Evolutionary conservation across 2,797 vertebrate genomes (phyloP), one percentile per base, ranked within the genome.

Genomic region (Lithobates pipiens): DNA sequence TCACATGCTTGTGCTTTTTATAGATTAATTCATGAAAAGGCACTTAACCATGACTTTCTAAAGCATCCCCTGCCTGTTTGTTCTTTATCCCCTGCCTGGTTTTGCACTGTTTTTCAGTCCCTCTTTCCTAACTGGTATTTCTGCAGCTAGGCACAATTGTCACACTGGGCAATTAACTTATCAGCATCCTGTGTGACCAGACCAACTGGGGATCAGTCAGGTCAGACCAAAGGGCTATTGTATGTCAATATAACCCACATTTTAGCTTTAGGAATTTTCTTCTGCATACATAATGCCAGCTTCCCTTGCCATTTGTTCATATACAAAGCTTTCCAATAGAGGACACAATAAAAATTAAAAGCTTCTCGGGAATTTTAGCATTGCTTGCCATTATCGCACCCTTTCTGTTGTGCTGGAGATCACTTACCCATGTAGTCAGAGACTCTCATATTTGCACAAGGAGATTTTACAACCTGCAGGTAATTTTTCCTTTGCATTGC

Each of bases 1-100:
- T 74, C 80, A 32, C 79, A 81, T 74, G 80, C 57, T 50, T 44
- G 57, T 44, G 71, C 80, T 82, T 82, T 82, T 44, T 82, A 74
- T 75, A 81, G 79, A 57, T 65, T 15, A 71, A 32, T 67, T 75
- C 71, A 75, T 42, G 42, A 75, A 57, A 82, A 50, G n/a, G 80
- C 71, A 75, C 27, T 75, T 82, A 75, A 74, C 71, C 27, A 67
- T 44, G 57, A 63, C n/a, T 82, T 74, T 65, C 80, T 21, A 15
- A 82, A 67, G 71, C 80, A 67, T 46, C 71, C 71, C 36, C 54
- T 32, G 5, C 15, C 67, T 10, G 27, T 18, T 67, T 46, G 7
- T 67, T 65, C 71, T 18, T 44, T 57, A 46, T 32, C 54, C 6
- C 71, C 25, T 13, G n/a, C 80, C 42, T 65, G 54, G 50, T 74